These are phyloP conservation scores for Phengaris alcon DNA, from an alignment of 2,888 invertebrate genomes.

Conservation along the genomic window DNA sequence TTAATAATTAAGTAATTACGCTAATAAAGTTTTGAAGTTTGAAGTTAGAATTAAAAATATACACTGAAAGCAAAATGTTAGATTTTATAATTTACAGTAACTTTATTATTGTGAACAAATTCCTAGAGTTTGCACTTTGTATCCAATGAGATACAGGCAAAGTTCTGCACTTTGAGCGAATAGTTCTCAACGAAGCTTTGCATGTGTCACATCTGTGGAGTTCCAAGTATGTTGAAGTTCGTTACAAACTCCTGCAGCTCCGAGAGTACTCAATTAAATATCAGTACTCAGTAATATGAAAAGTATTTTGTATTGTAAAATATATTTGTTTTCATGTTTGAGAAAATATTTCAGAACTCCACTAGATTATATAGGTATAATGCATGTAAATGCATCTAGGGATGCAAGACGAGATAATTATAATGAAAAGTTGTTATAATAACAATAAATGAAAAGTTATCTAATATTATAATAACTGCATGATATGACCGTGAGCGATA, in stretches of 20 bases:
- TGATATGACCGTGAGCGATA: too few relatives aligned
- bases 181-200: conserved; percentile 10
- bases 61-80: neutral
- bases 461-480: too few relatives aligned
- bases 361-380: too few relatives aligned
- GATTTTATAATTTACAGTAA: neutral
- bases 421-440: too few relatives aligned
- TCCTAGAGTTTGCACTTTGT: conserved; percentile 15
- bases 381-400: too few relatives aligned
- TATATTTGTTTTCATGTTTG: neutral
- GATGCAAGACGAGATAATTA: too few relatives aligned
- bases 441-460: too few relatives aligned
- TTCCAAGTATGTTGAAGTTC: conserved; percentile 10
- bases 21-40: too few relatives aligned
- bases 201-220: conserved; percentile 23
- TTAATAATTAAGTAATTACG: too few relatives aligned
- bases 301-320: neutral
- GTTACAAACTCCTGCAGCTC: neutral
- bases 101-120: conserved; percentile 9
- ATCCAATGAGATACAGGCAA: conserved; percentile 21
- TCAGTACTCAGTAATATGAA: neutral
- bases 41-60: neutral
- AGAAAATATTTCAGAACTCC: too few relatives aligned
- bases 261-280: neutral
- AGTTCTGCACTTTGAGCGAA: conserved; percentile 18